Evolutionary conservation across 2,113 vertebrate genomes (phyloP).

Genomic region (Otus sunia): DNA sequence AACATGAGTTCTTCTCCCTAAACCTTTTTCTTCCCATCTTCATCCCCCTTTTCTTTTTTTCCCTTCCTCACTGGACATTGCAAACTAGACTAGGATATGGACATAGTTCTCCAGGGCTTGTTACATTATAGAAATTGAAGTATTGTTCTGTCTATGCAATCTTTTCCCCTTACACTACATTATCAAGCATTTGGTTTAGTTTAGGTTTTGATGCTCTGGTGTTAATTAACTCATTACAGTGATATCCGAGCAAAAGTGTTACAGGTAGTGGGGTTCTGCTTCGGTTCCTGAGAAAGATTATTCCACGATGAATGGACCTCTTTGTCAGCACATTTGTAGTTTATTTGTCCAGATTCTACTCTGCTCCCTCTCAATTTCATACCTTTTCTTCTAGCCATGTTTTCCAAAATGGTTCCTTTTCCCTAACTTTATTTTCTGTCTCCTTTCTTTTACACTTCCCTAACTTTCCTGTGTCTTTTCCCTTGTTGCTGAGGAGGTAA

Average conservation of each 20-base stretch:
- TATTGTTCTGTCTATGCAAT: neutral
- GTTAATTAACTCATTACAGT: slow-evolving; percentile 6
- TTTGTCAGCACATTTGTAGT: neutral
- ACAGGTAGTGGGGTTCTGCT: slow-evolving; percentile 18
- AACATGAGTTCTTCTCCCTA: neutral
- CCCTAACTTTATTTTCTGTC: neutral
- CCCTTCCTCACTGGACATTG: neutral
- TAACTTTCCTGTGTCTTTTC: neutral
- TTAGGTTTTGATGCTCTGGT: neutral
- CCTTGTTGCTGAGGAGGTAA: neutral
- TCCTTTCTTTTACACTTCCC: neutral
- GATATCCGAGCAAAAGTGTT: neutral
- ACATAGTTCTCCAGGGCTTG: neutral
- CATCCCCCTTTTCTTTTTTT: neutral
- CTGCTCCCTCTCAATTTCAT: neutral
- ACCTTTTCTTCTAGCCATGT: neutral
- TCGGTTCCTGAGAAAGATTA: neutral
- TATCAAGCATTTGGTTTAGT: neutral
- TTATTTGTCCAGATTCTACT: neutral
- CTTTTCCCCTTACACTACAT: neutral
- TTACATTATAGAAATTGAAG: neutral
- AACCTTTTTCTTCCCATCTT: neutral
- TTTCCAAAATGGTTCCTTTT: neutral
- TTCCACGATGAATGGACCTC: neutral
- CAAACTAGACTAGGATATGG: neutral